Conservation (phyloP, 1,140 invertebrate species). For the Chymomyza costata region DNA sequence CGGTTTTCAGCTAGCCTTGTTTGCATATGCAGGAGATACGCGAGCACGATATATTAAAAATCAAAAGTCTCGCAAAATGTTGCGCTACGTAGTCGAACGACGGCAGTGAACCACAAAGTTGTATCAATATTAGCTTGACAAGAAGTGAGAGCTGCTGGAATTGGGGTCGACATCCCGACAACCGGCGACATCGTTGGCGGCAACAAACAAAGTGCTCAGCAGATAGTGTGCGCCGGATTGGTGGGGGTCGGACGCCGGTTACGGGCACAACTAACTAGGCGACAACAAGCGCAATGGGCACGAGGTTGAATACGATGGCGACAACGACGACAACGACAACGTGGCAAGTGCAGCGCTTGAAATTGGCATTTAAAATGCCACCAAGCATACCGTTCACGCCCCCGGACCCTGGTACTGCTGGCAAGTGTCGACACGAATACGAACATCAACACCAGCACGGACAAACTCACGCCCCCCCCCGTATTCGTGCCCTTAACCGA, state of each 20-base stretch:
- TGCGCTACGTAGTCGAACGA: neutral
- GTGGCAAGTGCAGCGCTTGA: slow-evolving; percentile 46
- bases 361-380: slow-evolving; percentile 56
- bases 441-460: too few species aligned
- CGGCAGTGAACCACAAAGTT: slow-evolving; percentile 18
- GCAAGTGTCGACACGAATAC: slow-evolving; percentile 3
- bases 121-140: slow-evolving; percentile 50
- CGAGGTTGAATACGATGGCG: too few species aligned
- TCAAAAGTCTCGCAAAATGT: slow-evolving; percentile 20
- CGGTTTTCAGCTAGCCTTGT: slow-evolving; percentile 20
- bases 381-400: neutral
- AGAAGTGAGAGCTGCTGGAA: slow-evolving; percentile 66
- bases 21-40: slow-evolving; percentile 57
- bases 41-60: slow-evolving; percentile 50
- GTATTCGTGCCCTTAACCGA: neutral
- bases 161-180: slow-evolving; percentile 57
- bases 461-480: neutral
- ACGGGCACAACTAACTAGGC: slow-evolving; percentile 2
- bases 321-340: neutral
- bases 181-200: slow-evolving; percentile 25
- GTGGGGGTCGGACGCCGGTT: neutral
- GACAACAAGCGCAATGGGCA: too few species aligned
- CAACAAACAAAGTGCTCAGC: slow-evolving; percentile 61
- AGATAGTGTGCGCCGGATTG: slow-evolving; percentile 60
- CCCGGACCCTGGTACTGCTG: neutral